Percentiles rank a stretch among this genome's conserved stretches.
Conservation (phyloP, 2,797 vertebrate genomes). For the Sebastes itinus region DNA sequence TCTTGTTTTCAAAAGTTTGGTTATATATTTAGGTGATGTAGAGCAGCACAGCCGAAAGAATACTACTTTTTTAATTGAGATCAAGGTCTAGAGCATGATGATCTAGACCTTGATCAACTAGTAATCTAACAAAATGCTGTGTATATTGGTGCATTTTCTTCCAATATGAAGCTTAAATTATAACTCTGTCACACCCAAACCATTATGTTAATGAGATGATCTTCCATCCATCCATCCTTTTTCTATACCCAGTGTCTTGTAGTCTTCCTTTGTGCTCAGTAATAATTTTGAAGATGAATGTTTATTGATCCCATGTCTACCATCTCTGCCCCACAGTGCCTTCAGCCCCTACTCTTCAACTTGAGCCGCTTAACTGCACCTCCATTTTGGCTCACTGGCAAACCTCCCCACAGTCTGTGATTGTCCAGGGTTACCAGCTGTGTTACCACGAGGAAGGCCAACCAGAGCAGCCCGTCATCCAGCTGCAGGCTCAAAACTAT, state of each 20-base stretch:
- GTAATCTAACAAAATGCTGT: not conserved
- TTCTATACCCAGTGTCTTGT: not conserved
- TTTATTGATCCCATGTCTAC: constrained; percentile 17
- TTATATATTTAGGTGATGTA: constrained; percentile 7
- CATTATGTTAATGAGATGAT: not conserved
- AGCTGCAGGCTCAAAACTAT: constrained; percentile 81
- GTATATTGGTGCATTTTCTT: not conserved
- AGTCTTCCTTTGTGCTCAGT: constrained; percentile 9
- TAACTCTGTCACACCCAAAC: not conserved
- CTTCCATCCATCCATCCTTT: not conserved
- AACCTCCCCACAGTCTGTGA: constrained; percentile 80
- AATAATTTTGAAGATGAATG: not conserved
- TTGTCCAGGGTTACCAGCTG: constrained; percentile 89
- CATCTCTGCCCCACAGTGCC: constrained; percentile 82
- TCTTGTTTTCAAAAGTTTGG: constrained; percentile 41
- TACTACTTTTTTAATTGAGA: not conserved
- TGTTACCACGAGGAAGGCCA: constrained; percentile 93
- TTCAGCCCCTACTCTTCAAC: constrained; percentile 89
- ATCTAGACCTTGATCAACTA: not conserved
- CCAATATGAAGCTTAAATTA: not conserved
- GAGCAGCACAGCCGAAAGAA: not conserved
- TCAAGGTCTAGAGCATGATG: not conserved
- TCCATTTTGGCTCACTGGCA: constrained; percentile 91
- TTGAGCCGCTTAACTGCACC: constrained; percentile 96
- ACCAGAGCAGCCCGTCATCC: constrained; percentile 87